Conservation (phyloP, 2,113 vertebrate genomes). For the Mellivora capensis region DNA sequence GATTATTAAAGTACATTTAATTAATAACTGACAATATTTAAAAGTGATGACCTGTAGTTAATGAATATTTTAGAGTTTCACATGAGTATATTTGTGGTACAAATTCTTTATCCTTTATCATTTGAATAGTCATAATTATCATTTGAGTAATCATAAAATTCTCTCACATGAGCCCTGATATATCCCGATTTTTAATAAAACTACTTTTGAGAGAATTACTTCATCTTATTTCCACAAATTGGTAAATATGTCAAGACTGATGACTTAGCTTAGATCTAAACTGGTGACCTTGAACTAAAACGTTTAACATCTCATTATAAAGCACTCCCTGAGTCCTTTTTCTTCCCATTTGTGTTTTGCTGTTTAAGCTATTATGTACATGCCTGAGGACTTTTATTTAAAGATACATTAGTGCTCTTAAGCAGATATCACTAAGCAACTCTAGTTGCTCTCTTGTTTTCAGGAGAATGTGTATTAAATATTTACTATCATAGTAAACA, state of each 20-base stretch:
- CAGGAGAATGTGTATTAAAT: conserved; percentile 54
- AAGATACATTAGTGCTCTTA: conserved; percentile 44
- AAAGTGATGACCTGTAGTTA: neutral
- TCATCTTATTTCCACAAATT: neutral
- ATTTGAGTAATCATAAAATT: neutral
- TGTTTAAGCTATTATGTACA: neutral
- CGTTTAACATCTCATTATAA: neutral
- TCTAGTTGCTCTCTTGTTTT: conserved; percentile 7
- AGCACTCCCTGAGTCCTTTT: neutral
- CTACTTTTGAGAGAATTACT: neutral
- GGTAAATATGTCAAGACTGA: neutral
- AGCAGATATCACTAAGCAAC: conserved; percentile 26
- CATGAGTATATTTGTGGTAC: neutral
- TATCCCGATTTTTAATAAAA: neutral
- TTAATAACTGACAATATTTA: neutral
- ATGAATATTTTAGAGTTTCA: neutral
- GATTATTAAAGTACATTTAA: neutral
- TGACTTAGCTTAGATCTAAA: neutral
- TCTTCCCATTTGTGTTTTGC: neutral
- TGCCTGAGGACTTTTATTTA: conserved; percentile 44
- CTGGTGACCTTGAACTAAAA: neutral
- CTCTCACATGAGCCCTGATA: neutral
- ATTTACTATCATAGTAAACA: conserved; percentile 43
- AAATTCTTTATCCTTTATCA: neutral
- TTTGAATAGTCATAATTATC: neutral